Evolutionary conservation across 2,797 vertebrate species (phyloP).

Genomic region (Jordanella pulchra): DNA sequence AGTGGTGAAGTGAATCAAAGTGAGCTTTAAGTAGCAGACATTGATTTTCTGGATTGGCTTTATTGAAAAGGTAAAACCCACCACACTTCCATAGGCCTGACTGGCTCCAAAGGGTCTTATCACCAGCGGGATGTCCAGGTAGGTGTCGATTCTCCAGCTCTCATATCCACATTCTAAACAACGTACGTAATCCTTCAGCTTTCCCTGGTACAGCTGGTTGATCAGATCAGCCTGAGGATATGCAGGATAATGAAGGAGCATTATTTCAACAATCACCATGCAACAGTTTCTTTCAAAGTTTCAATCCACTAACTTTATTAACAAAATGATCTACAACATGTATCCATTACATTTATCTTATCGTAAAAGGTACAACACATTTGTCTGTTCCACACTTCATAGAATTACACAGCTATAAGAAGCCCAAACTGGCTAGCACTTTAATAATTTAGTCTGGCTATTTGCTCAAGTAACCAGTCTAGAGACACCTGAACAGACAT

Average conservation of each 20-base stretch:
- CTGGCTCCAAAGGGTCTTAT: slow-evolving; percentile 98
- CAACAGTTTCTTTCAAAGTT: neutral
- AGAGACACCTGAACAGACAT: neutral
- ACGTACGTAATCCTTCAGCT: slow-evolving; percentile 98
- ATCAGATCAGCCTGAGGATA: slow-evolving; percentile 94
- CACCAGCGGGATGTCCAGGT: slow-evolving; percentile 97
- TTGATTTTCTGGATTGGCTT: neutral
- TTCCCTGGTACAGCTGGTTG: slow-evolving; percentile 98
- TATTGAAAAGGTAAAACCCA: slow-evolving; percentile 75
- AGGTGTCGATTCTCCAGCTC: slow-evolving; percentile 98
- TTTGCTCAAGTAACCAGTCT: neutral
- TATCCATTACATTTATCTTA: neutral
- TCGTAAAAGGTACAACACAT: no score
- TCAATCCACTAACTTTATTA: neutral
- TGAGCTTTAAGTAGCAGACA: slow-evolving; percentile 1
- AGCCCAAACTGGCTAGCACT: neutral
- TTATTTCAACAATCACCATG: slow-evolving; percentile 3
- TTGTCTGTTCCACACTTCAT: neutral
- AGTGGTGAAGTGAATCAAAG: neutral
- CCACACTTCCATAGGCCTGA: slow-evolving; percentile 97
- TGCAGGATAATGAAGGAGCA: slow-evolving; percentile 36
- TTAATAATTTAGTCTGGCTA: neutral
- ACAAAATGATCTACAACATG: neutral
- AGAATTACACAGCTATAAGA: neutral
- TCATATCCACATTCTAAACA: slow-evolving; percentile 98